Percentiles rank a stretch among this genome's conserved stretches.
phyloP scores from a whole-genome alignment of 2,888 invertebrate species.

The Steinernema carpocapsae region DNA sequence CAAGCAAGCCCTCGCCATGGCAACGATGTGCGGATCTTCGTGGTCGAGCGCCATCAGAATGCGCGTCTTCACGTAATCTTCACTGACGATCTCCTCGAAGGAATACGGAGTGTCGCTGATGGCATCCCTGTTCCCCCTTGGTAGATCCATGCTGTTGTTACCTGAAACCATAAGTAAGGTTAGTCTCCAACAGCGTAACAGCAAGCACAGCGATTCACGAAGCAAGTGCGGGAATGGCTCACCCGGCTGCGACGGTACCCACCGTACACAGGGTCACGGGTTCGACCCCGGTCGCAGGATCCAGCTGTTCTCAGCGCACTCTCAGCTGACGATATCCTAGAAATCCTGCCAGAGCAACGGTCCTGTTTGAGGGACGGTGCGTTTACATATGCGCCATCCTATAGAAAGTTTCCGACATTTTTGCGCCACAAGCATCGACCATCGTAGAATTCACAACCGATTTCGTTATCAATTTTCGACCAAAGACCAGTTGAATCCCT shows the following conservation, averaged over 20 bases:
- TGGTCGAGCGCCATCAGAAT: neutral
- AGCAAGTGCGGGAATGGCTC: neutral
- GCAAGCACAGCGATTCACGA: too few species aligned
- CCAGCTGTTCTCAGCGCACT: slow-evolving; percentile 30
- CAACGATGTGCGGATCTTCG: neutral
- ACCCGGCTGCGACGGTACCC: neutral
- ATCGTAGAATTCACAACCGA: too few species aligned
- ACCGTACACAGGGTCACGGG: neutral
- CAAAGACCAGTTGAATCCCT: too few species aligned
- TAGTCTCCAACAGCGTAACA: too few species aligned
- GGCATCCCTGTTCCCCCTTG: neutral
- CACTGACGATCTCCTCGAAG: neutral
- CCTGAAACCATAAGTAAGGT: too few species aligned
- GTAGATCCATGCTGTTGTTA: too few species aligned
- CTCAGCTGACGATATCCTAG: slow-evolving; percentile 26
- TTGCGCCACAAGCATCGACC: neutral
- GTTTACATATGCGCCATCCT: slow-evolving; percentile 29
- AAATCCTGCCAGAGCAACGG: slow-evolving; percentile 20
- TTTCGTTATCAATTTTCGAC: too few species aligned
- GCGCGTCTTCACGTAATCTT: neutral
- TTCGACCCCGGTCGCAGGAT: slow-evolving; percentile 20
- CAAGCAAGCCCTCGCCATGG: neutral
- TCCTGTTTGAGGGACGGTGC: slow-evolving; percentile 26
- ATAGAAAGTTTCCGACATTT: slow-evolving; percentile 32
- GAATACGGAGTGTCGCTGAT: neutral